A percentile compares a stretch with the other conserved stretches of the same genome.
Evolutionary conservation across 2,888 invertebrate species (phyloP).

Genomic region (Cyclophora albipunctata): DNA sequence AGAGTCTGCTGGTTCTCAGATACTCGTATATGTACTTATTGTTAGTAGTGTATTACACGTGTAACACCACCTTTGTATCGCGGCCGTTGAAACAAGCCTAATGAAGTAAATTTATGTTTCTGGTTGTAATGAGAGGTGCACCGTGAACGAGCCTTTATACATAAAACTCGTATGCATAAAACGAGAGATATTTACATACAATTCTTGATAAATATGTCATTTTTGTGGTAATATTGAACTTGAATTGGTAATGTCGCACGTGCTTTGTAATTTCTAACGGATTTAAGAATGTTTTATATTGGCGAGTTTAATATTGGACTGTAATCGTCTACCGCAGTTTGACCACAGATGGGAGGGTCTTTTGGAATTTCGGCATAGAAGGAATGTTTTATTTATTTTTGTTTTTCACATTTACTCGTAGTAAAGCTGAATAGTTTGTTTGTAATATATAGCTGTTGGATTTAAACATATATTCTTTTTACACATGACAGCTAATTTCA

Average conservation of each 20-base stretch:
- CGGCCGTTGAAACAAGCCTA: constrained; percentile 19
- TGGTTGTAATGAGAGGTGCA: constrained; percentile 23
- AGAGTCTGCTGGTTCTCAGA: constrained; percentile 1
- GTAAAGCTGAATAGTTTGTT: no score
- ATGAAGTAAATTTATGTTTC: constrained; percentile 40
- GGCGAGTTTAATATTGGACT: no score
- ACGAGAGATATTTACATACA: constrained; percentile 16
- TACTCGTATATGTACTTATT: constrained; percentile 9
- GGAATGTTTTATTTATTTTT: no score
- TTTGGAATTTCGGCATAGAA: no score
- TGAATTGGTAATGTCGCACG: neutral
- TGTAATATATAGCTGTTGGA: no score
- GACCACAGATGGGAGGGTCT: no score
- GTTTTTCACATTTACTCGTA: no score
- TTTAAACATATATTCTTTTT: no score
- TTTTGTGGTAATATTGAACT: constrained; percentile 6
- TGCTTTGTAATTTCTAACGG: neutral
- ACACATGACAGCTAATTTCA: no score
- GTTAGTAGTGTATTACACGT: constrained; percentile 6
- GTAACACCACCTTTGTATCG: constrained; percentile 20
- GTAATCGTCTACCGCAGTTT: no score
- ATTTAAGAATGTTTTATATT: neutral
- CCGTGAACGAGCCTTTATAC: constrained; percentile 7
- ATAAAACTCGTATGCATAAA: constrained; percentile 14
- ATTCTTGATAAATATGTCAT: constrained; percentile 19